Conservation (phyloP, 2,113 vertebrate species). For the Theropithecus gelada region DNA sequence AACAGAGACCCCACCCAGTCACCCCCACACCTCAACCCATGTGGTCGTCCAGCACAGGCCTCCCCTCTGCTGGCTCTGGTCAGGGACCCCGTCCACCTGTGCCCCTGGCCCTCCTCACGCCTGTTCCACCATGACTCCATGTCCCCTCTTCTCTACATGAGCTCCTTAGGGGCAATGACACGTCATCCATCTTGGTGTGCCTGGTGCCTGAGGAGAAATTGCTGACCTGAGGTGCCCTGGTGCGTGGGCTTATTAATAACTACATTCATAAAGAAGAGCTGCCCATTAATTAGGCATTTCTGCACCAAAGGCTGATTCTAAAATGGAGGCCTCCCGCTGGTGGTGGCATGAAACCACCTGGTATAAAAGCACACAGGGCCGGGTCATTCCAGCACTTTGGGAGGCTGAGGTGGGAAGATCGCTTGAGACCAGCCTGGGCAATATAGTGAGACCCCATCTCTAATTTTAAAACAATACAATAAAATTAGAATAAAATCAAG, state of each 20-base stretch:
- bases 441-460: too few species aligned
- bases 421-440: too few species aligned
- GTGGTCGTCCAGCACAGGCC: accelerated
- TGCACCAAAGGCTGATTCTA: background rate
- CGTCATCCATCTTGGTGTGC: background rate
- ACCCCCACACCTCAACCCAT: accelerated
- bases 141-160: background rate
- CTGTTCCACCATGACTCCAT: background rate
- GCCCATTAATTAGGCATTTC: background rate
- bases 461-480: background rate
- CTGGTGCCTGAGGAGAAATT: background rate
- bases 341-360: background rate
- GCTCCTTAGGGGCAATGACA: background rate
- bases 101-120: background rate
- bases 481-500: background rate
- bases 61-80: background rate
- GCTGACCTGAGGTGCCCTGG: background rate
- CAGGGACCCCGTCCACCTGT: background rate
- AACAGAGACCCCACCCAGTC: accelerated
- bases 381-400: too few species aligned
- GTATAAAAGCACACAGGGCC: background rate
- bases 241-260: background rate
- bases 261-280: background rate
- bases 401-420: too few species aligned
- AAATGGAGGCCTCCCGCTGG: background rate